Evolutionary conservation across 2,888 invertebrate genomes (phyloP).

Genomic region (Nasonovia ribisnigri): DNA sequence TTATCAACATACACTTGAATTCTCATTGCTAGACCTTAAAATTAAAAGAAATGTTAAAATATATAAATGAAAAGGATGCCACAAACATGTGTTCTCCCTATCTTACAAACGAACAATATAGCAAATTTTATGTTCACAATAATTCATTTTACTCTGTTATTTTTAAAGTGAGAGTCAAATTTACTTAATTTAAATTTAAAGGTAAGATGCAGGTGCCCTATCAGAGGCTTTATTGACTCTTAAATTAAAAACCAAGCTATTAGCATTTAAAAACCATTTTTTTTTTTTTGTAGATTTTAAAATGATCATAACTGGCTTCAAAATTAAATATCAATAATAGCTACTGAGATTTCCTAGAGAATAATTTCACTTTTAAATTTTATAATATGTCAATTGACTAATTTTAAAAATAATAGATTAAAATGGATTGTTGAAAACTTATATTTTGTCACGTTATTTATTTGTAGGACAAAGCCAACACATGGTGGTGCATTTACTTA

Average conservation of each 20-base stretch:
- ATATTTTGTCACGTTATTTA: background rate
- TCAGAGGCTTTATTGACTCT: background rate
- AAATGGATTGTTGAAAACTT: background rate
- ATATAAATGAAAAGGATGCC: background rate
- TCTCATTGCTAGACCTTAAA: background rate
- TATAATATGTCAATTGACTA: background rate
- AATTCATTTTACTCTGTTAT: background rate
- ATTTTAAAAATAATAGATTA: background rate
- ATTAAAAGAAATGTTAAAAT: background rate
- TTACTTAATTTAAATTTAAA: background rate
- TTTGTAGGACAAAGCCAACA: background rate
- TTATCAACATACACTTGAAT: constrained; percentile 33
- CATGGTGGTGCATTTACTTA: background rate
- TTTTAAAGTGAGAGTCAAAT: background rate
- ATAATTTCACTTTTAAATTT: background rate
- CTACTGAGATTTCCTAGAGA: no score
- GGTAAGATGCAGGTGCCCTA: background rate
- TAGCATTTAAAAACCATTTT: background rate
- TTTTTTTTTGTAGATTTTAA: background rate
- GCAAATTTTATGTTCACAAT: background rate
- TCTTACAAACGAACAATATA: background rate
- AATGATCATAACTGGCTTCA: background rate
- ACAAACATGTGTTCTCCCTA: background rate
- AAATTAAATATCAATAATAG: background rate
- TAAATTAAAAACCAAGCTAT: background rate